Conservation (phyloP, 2,797 vertebrate species). For the Thamnophis elegans region DNA sequence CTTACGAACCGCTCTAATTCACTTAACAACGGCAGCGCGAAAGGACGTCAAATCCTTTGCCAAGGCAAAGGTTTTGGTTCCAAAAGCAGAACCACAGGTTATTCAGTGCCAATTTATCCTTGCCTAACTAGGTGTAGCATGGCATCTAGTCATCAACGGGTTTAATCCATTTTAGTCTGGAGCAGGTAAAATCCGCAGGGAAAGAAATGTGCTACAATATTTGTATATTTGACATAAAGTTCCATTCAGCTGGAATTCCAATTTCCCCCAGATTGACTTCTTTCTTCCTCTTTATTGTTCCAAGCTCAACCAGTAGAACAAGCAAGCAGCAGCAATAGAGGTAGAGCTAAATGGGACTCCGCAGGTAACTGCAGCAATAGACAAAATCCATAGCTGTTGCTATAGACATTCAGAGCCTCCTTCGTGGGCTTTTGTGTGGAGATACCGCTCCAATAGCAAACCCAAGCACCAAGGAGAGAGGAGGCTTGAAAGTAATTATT, state of each 20-base stretch:
- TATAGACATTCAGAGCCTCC: background rate
- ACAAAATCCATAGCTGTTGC: background rate
- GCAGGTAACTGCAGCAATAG: background rate
- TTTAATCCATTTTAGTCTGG: background rate
- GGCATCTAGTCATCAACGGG: background rate
- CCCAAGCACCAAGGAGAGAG: background rate
- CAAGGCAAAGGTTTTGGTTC: background rate
- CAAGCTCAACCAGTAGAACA: background rate
- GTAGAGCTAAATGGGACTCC: background rate
- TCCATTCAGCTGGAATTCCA: background rate
- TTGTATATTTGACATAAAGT: background rate
- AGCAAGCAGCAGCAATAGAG: background rate
- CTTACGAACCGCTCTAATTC: too few relatives aligned
- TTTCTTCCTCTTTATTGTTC: background rate
- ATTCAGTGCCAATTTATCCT: background rate
- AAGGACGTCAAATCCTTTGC: background rate
- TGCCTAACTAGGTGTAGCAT: background rate
- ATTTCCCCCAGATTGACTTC: background rate
- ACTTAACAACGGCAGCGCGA: too few relatives aligned
- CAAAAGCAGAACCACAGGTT: background rate
- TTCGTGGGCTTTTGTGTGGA: too few relatives aligned
- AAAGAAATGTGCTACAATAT: background rate
- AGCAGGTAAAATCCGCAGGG: background rate
- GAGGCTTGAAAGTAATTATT: background rate
- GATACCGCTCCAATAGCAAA: background rate